Evolutionary conservation across 2,113 vertebrate species (phyloP).

Genomic region (Colaptes auratus): DNA sequence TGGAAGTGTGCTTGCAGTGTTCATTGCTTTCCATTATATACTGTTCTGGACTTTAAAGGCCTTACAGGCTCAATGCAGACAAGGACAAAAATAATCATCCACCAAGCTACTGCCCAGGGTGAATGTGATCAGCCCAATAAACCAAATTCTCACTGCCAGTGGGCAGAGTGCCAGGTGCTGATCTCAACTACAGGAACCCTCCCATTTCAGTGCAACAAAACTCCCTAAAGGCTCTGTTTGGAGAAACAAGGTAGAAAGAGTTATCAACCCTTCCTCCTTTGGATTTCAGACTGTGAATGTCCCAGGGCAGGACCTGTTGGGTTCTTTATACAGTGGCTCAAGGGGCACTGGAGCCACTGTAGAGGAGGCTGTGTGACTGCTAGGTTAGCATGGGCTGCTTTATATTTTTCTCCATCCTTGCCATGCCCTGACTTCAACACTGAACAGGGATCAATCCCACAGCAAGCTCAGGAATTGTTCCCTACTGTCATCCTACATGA

Average conservation of each 20-base stretch:
- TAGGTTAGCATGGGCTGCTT: background rate
- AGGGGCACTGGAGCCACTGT: background rate
- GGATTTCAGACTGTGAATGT: background rate
- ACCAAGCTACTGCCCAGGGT: background rate
- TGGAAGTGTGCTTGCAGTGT: background rate
- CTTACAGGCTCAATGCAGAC: background rate
- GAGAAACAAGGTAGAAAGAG: background rate
- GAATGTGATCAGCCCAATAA: background rate
- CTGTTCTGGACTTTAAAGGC: background rate
- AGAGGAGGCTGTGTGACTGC: background rate
- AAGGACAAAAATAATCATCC: background rate
- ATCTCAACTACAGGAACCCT: background rate
- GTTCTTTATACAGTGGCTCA: background rate
- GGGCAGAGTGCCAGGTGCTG: background rate
- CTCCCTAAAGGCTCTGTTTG: background rate
- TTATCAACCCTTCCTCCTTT: fast-evolving
- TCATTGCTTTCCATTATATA: background rate
- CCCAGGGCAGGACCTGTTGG: background rate
- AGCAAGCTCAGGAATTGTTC: background rate
- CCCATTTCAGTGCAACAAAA: background rate
- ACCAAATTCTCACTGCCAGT: background rate
- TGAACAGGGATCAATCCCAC: fast-evolving
- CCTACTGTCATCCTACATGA: fast-evolving
- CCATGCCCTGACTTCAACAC: background rate
- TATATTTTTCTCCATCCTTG: background rate